A percentile compares a stretch with the other conserved stretches of the same genome.
Evolutionary conservation across 2,888 invertebrate genomes (phyloP).

Genomic region (Pristionchus maxplancki): DNA sequence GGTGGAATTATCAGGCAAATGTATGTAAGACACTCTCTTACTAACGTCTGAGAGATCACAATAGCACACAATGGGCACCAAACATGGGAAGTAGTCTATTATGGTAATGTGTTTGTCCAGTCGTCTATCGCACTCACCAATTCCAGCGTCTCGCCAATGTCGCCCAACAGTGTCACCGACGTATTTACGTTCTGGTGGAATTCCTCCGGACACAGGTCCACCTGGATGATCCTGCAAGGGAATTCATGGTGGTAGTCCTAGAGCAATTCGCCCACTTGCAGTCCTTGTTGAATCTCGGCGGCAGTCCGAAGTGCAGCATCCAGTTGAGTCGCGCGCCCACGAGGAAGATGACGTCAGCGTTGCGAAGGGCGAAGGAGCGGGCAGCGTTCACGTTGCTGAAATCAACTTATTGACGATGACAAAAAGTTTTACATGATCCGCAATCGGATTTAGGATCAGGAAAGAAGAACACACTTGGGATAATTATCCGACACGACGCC

Average conservation of each 20-base stretch:
- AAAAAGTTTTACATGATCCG: no score
- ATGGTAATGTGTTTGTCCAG: no score
- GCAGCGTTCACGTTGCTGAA: slow-evolving; percentile 74
- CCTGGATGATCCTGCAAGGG: slow-evolving; percentile 80
- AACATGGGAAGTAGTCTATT: not conserved
- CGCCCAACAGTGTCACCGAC: slow-evolving; percentile 88
- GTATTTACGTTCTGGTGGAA: slow-evolving; percentile 91
- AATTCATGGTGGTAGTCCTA: not conserved
- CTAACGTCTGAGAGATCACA: no score
- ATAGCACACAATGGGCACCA: not conserved
- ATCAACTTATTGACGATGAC: no score
- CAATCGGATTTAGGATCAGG: not conserved
- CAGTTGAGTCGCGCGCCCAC: slow-evolving; percentile 95
- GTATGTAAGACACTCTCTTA: no score
- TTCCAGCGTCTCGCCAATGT: slow-evolving; percentile 79
- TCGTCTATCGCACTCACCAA: no score
- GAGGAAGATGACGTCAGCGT: slow-evolving; percentile 91
- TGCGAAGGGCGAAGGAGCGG: slow-evolving; percentile 84
- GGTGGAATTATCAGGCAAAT: no score
- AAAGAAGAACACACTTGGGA: slow-evolving; percentile 81
- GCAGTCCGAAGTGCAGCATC: slow-evolving; percentile 96
- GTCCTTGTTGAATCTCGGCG: slow-evolving; percentile 88
- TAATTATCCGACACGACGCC: slow-evolving; percentile 81
- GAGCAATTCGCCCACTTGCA: slow-evolving; percentile 88
- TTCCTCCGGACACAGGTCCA: slow-evolving; percentile 92